These are phyloP conservation scores for Pitta sordida DNA, from an alignment of 2,113 vertebrate species.

Conservation along the genomic window DNA sequence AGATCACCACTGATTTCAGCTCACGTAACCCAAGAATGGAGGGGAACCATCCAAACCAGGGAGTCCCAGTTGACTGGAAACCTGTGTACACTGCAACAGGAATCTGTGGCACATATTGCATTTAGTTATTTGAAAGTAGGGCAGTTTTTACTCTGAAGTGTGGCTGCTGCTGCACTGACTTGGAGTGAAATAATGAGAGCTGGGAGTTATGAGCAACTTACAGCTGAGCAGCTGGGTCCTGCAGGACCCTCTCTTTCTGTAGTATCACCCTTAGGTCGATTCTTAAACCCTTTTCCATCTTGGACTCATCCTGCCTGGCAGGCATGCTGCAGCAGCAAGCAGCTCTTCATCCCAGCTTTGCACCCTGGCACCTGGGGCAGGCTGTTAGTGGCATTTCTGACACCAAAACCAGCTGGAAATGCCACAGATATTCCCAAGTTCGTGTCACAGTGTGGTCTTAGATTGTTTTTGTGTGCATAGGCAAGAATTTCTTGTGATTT, in stretches of 20 bases:
- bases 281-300: not conserved
- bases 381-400: not conserved
- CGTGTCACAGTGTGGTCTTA: not conserved
- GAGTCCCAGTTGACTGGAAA: not conserved
- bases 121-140: not conserved
- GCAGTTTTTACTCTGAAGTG: not conserved
- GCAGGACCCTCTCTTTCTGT: not conserved
- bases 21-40: rapidly evolving
- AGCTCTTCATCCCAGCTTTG: not conserved
- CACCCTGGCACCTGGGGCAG: not conserved
- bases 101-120: not conserved
- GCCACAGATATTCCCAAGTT: not conserved
- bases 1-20: not conserved
- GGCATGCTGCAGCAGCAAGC: not conserved
- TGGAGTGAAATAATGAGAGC: slow-evolving; percentile 43
- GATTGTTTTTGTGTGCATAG: not conserved
- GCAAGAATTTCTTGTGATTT: not conserved
- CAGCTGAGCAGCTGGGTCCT: not conserved
- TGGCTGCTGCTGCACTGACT: not conserved
- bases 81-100: rapidly evolving
- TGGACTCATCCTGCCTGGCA: not conserved
- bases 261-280: not conserved
- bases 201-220: not conserved
- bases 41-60: not conserved
- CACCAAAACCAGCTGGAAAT: not conserved